phyloP scores from a whole-genome alignment of 2,888 invertebrate species.

The Pimpla rufipes region DNA sequence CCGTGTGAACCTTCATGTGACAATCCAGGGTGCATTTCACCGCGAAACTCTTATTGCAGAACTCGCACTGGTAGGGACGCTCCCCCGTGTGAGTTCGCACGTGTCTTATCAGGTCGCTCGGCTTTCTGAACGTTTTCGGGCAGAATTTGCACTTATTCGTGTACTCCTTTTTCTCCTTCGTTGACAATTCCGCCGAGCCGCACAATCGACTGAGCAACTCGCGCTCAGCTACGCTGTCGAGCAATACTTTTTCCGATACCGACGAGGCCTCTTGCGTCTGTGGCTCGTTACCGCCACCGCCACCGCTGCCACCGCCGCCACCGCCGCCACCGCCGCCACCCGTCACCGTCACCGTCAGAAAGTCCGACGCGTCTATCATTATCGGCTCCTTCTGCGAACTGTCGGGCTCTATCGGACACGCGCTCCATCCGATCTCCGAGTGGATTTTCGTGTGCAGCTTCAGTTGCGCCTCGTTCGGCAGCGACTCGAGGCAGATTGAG shows the following conservation, averaged over 20 bases:
- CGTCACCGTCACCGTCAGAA: conserved; percentile 32
- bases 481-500: conserved; percentile 77
- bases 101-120: conserved; percentile 89
- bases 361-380: conserved; percentile 70
- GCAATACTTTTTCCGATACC: conserved; percentile 81
- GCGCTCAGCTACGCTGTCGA: conserved; percentile 80
- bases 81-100: conserved; percentile 90
- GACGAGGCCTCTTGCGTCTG: conserved; percentile 65
- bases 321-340: not conserved
- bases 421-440: conserved; percentile 71
- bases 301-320: conserved; percentile 24
- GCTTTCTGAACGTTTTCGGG: conserved; percentile 89
- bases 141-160: conserved; percentile 87
- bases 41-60: conserved; percentile 87
- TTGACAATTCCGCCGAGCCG: not conserved
- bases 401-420: conserved; percentile 68
- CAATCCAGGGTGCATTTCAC: conserved; percentile 89
- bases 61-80: conserved; percentile 88
- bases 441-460: conserved; percentile 78
- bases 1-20: conserved; percentile 88
- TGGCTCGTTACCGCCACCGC: conserved; percentile 53
- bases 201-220: conserved; percentile 74
- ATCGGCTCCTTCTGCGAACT: conserved; percentile 76
- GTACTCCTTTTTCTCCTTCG: conserved; percentile 81
- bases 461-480: conserved; percentile 77